Conservation (phyloP, 1,140 invertebrate species). For the Papilio polytes region DNA sequence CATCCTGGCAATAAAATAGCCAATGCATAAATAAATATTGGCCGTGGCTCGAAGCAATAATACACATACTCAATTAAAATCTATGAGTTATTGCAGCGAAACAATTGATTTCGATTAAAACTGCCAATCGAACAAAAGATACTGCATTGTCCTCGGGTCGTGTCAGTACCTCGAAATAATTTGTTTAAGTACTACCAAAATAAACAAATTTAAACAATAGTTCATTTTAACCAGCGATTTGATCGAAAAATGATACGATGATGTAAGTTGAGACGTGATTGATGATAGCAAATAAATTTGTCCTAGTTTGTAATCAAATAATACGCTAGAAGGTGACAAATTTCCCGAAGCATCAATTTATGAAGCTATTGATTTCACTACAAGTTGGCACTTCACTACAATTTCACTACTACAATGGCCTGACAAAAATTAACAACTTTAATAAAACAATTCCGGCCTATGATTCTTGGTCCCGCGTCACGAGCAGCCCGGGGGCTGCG, state of each 20-base stretch:
- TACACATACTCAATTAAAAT: constrained; percentile 53
- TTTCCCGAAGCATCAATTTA: neutral
- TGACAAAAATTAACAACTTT: constrained; percentile 23
- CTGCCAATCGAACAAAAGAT: constrained; percentile 68
- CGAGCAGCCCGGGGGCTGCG: constrained; percentile 70
- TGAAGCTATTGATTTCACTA: constrained; percentile 7
- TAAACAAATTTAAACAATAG: neutral
- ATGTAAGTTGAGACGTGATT: neutral
- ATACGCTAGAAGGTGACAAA: neutral
- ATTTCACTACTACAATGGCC: too few species aligned
- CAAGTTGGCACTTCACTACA: too few species aligned
- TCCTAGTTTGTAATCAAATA: neutral
- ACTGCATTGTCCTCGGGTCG: constrained; percentile 57
- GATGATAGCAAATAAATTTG: neutral
- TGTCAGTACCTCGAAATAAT: neutral
- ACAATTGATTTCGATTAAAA: constrained; percentile 72
- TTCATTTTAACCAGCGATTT: neutral
- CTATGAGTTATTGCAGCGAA: constrained; percentile 52
- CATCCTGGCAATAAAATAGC: constrained; percentile 17
- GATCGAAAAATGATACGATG: neutral
- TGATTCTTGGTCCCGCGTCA: constrained; percentile 54
- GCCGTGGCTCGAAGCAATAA: constrained; percentile 47
- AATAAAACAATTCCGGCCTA: constrained; percentile 31
- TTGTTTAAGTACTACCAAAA: neutral
- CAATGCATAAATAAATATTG: constrained; percentile 39